These are phyloP conservation scores for Zaprionus gabonicus DNA, from an alignment of 1,140 invertebrate species.

Conservation along the genomic window DNA sequence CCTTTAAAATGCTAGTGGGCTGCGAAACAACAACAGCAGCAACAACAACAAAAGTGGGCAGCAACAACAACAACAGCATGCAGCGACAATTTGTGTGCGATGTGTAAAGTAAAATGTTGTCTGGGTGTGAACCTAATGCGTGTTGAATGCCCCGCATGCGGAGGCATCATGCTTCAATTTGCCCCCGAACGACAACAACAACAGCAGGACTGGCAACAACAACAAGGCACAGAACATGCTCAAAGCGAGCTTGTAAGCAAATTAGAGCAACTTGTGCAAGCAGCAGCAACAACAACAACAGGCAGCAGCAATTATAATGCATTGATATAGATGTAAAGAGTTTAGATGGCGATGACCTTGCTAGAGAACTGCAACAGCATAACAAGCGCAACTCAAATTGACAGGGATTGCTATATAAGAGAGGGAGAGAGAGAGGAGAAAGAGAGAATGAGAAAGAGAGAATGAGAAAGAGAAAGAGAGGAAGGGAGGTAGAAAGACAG, in stretches of 20 bases:
- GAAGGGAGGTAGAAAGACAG: not conserved
- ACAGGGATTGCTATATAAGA: not conserved
- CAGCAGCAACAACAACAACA: slow-evolving; percentile 7
- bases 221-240: slow-evolving; percentile 14
- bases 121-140: slow-evolving; percentile 80
- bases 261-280: slow-evolving; percentile 64
- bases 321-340: slow-evolving; percentile 67
- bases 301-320: slow-evolving; percentile 43
- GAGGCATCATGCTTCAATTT: slow-evolving; percentile 37
- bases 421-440: not conserved
- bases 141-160: slow-evolving; percentile 56
- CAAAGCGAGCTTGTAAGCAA: slow-evolving; percentile 67
- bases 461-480: not conserved
- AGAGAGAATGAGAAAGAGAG: no score
- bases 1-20: slow-evolving; percentile 59
- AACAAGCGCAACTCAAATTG: not conserved
- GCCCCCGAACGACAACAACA: slow-evolving; percentile 27
- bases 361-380: not conserved
- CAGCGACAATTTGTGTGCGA: slow-evolving; percentile 78
- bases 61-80: slow-evolving; percentile 46
- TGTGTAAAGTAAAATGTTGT: slow-evolving; percentile 77
- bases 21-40: slow-evolving; percentile 45
- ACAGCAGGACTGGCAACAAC: slow-evolving; percentile 11
- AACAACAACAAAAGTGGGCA: slow-evolving; percentile 37
- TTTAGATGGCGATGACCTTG: slow-evolving; percentile 40